Base-by-base conservation (phyloP, 2,797 vertebrate species). In the Pristis pectinata region DNA sequence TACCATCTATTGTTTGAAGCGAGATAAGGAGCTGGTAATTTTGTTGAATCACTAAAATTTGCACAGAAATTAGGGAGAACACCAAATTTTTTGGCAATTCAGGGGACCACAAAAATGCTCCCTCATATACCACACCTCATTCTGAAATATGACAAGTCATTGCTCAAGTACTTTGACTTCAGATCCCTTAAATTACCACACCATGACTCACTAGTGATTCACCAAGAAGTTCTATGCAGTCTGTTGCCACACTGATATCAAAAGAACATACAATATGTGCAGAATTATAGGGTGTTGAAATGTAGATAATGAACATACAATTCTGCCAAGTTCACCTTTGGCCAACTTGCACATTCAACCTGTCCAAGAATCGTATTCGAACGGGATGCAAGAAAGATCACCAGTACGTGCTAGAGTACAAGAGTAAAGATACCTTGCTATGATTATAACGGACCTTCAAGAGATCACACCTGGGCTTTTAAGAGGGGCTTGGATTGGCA, bases 281-380 rank as follows among this genome's bases (percentile, higher is more conserved):
- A 67, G n/a, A 91, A 64, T 91, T 67, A 91, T 91, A 67, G 61
- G 87, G n/a, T 91, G n/a, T 22, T 24, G 87, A 91, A 91, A 91
- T 67, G 1, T 22, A 91, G 87, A 91, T 67, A 64, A 89, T 37
- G 59, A 41, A 37, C 41, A 22, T 37, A 89, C 6, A 89, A 64
- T n/a, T n/a, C 56, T 89, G 82, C 24, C 82, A 85, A 56, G 49
- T 9, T 34, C 22, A n/a, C 27, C 11, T 10, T n/a, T 61, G 85
- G 34, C 56, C 34, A 3, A 59, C 85, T 89, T 89, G 17, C 17
- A n/a, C 53, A 59, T 17, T n/a, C 15, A 13, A 34, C 5, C 53
- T 34, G 59, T 53, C 34, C 59, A 87, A 59, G 53, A 87, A 59
- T 15, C 27, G 64, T 17, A 64, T 41, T n/a, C 7, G 3, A 89